phyloP scores from a whole-genome alignment of 1,140 invertebrate species.

The Chrysomallon squamiferum region DNA sequence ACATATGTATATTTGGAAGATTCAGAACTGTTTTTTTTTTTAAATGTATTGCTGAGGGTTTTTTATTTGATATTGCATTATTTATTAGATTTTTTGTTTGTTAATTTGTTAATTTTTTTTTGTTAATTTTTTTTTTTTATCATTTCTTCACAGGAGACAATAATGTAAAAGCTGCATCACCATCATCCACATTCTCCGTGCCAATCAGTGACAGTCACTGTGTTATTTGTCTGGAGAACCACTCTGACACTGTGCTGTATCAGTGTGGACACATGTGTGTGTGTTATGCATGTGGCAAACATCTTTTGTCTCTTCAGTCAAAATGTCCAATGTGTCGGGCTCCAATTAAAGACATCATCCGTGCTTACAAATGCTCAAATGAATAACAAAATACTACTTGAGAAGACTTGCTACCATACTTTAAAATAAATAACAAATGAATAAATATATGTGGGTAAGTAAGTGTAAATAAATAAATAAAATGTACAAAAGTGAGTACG shows the following conservation, averaged over 20 bases:
- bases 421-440: too few relatives aligned
- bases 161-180: conserved; percentile 14
- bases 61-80: too few relatives aligned
- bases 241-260: conserved; percentile 59
- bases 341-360: conserved; percentile 61
- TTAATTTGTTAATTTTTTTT: too few relatives aligned
- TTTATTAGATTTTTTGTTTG: too few relatives aligned
- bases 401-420: too few relatives aligned
- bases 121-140: not conserved
- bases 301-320: conserved; percentile 38
- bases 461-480: too few relatives aligned
- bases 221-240: conserved; percentile 57
- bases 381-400: too few relatives aligned
- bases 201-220: conserved; percentile 56
- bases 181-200: conserved; percentile 7
- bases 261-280: conserved; percentile 63
- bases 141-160: not conserved
- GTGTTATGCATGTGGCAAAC: conserved; percentile 55
- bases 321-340: conserved; percentile 62
- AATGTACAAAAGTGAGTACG: too few relatives aligned
- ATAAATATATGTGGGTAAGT: too few relatives aligned
- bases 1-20: too few relatives aligned
- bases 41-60: too few relatives aligned
- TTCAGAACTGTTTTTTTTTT: too few relatives aligned
- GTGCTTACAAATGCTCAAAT: conserved; percentile 51